These are phyloP conservation scores for Rhabditoides inermis DNA, from an alignment of 2,888 invertebrate species.

Conservation along the genomic window DNA sequence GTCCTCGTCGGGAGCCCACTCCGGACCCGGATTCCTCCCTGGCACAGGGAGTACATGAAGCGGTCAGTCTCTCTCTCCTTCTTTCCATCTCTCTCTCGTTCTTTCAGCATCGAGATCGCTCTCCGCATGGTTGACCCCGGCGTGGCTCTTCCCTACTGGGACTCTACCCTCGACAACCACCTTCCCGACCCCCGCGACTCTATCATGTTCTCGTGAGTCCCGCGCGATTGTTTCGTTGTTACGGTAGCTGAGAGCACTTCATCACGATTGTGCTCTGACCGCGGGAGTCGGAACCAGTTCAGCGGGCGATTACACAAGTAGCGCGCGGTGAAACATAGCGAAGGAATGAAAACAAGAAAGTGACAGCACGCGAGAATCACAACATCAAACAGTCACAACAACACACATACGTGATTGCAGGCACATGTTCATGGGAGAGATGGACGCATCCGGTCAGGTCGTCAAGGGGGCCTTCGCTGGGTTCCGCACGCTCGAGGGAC, in stretches of 20 bases:
- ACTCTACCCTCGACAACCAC: slow-evolving; percentile 40
- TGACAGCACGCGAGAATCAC: too few species aligned
- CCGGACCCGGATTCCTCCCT: slow-evolving; percentile 49
- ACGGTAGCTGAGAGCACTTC: too few species aligned
- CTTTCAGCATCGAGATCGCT: slow-evolving; percentile 42
- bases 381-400: too few species aligned
- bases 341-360: too few species aligned
- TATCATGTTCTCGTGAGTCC: slow-evolving; percentile 41
- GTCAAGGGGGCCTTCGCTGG: slow-evolving; percentile 39
- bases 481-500: slow-evolving; percentile 44
- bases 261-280: too few species aligned
- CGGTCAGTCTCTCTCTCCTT: slow-evolving; percentile 10
- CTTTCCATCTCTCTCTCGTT: too few species aligned
- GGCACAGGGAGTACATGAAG: slow-evolving; percentile 49
- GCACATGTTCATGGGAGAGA: slow-evolving; percentile 14
- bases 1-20: slow-evolving; percentile 45
- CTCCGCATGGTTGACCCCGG: slow-evolving; percentile 50
- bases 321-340: too few species aligned
- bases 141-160: slow-evolving; percentile 54
- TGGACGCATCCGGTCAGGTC: slow-evolving; percentile 31
- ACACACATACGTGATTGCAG: background rate
- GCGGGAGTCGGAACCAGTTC: too few species aligned
- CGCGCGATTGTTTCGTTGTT: too few species aligned
- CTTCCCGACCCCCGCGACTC: slow-evolving; percentile 46
- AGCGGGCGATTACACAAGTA: too few species aligned